Base-by-base conservation (phyloP, 1,140 invertebrate genomes). In the Eueides isabella region DNA sequence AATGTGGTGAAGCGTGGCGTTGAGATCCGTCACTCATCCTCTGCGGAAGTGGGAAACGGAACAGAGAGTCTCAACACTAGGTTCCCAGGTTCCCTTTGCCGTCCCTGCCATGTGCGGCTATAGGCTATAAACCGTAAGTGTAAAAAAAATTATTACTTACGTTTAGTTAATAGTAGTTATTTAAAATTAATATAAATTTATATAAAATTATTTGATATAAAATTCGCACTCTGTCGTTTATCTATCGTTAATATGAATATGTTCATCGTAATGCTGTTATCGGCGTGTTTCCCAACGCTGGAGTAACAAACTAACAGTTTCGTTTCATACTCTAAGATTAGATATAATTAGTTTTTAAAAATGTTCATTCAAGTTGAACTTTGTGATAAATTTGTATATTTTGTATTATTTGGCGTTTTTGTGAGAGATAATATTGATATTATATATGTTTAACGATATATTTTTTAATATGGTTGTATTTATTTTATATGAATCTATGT, bases 221-320 rank as follows among this genome's bases (percentile, higher is more conserved):
- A 9, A 19, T 44, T 44, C 16, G 41, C 41, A 19, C 41, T n/a
- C 41, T n/a, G 16, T 19, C n/a, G 41, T 9, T 31, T 67, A 67
- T 67, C 66, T 38, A 48, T 9, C 35, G 26, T 29, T 16, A 44
- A 28, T 44, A 67, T 67, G 66, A 44, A 67, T 23, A 67, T 30
- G n/a, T 48, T 44, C 23, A 67, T 29, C 14, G 26, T 66, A 26
- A 66, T n/a, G 26, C 12, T 14, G 19, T 67, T 67, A 67, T 67
- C 66, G n/a, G 3, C 38, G 16, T 30, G 38, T 48, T n/a, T 44
- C n/a, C 35, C 5, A 38, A 38, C 35, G 12, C 35, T 14, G 35
- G 35, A 14, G 16, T 38, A 38, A 38, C 35, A 14, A 14, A 44
- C 41, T 44, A 44, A 44, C n/a, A 44, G 41, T 44, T 44, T 44